Base-by-base conservation (phyloP, 2,113 vertebrate species). In the Polyodon spathula region DNA sequence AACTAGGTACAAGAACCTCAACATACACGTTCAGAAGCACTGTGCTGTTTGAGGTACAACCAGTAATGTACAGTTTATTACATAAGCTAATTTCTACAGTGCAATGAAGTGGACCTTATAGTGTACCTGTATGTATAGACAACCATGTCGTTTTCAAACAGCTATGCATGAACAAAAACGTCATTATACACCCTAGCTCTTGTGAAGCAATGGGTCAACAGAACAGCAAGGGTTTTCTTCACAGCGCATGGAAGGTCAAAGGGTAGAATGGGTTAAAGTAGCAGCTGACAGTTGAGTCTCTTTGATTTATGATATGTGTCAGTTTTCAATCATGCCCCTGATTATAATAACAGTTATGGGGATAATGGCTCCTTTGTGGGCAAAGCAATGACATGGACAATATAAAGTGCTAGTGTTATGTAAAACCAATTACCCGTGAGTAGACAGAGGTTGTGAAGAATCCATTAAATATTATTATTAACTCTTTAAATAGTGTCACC, bases 261-360 rank as follows among this genome's bases (percentile, higher is more conserved):
- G 71, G 75, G 75, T 73, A 64, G 54, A 41, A 58, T 40, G 68
- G 68, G 69, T 81, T 81, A 82, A 84, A 84, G 82, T 77, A 86
- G 81, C 71, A 73, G 70, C 71, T 71, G 74, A 72, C 67, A 71
- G 79, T 79, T 76, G 74, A 77, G 72, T 75, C 67, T 63, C 60
- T 72, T 70, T 83, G 81, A 85, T 84, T 84, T 78, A 81, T 82
- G 75, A 77, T 77, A 71, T 68, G 66, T 75, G 82, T 84, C 80
- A 70, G 79, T 83, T 78, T 68, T 27, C 27, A 27, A 27, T 27
- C 27, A 27, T 27, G 27, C 27, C 27, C 52, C 60, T 66, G 69
- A 73, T 71, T 71, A 68, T 68, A 77, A 76, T 74, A 73, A 70
- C 66, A 66, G 42, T 7, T 62, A 65, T 9, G 37, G 58, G 56